phyloP scores from a whole-genome alignment of 2,888 invertebrate genomes.

The Mimachlamys varia region DNA sequence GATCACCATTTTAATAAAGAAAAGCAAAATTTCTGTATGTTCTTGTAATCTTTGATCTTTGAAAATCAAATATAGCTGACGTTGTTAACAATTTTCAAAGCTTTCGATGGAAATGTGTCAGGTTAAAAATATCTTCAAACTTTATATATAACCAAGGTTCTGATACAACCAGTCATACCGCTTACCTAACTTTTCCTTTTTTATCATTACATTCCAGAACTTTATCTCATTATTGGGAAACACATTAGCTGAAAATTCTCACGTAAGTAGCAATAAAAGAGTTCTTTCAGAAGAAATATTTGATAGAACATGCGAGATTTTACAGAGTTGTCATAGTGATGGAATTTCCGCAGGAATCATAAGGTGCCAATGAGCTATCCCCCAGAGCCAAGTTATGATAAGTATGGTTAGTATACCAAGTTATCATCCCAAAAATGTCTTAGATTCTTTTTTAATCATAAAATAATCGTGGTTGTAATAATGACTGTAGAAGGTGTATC shows the following conservation, averaged over 20 bases:
- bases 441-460: neutral
- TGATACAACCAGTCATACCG: neutral
- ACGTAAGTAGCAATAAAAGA: constrained; percentile 19
- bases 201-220: neutral
- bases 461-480: too few relatives aligned
- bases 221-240: neutral
- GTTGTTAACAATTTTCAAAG: neutral
- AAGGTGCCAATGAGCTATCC: neutral
- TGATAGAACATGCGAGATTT: neutral
- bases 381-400: neutral
- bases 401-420: neutral
- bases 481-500: too few relatives aligned
- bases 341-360: neutral
- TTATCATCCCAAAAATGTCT: neutral
- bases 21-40: too few relatives aligned
- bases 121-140: neutral
- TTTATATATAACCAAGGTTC: neutral
- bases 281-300: constrained; percentile 6
- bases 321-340: constrained; percentile 10
- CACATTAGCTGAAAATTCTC: neutral
- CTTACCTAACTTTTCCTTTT: neutral
- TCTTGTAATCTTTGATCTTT: too few relatives aligned
- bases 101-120: too few relatives aligned
- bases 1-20: too few relatives aligned
- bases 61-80: neutral